Percentiles rank a stretch among this genome's conserved stretches.
These are phyloP conservation scores for Nomada flava DNA, from an alignment of 2,888 invertebrate genomes.

Conservation along the genomic window DNA sequence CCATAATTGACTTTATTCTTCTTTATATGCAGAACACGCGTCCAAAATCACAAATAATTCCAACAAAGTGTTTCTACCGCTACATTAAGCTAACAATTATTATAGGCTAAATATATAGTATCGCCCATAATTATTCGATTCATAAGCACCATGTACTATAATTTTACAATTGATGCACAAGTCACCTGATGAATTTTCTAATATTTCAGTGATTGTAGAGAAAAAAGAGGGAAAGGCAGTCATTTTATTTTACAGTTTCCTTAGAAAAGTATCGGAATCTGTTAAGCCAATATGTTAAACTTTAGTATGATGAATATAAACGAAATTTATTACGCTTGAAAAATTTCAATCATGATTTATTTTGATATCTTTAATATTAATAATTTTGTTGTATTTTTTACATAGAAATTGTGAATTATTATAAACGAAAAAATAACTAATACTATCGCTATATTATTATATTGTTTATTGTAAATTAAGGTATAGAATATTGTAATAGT, in stretches of 20 bases:
- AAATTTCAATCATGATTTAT: no score
- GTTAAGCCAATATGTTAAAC: neutral
- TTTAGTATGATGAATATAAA: no score
- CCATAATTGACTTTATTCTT: constrained; percentile 47
- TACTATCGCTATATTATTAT: neutral
- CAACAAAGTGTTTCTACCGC: constrained; percentile 11
- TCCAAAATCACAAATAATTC: constrained; percentile 54
- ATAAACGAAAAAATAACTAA: no score
- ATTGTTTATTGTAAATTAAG: neutral
- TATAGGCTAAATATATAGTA: constrained; percentile 24
- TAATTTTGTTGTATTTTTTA: no score
- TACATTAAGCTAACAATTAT: constrained; percentile 23
- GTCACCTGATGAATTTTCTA: neutral
- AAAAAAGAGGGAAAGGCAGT: no score
- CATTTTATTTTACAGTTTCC: neutral
- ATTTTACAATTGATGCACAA: neutral
- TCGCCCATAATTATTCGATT: constrained; percentile 5
- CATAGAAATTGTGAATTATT: no score
- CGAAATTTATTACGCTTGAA: no score
- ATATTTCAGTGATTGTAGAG: no score
- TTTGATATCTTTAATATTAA: no score
- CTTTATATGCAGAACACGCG: constrained; percentile 50
- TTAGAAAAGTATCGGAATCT: neutral
- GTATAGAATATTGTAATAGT: constrained; percentile 10
- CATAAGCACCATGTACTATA: neutral